These are phyloP conservation scores for Phainopepla nitens DNA, from an alignment of 2,113 vertebrate genomes.

Conservation along the genomic window DNA sequence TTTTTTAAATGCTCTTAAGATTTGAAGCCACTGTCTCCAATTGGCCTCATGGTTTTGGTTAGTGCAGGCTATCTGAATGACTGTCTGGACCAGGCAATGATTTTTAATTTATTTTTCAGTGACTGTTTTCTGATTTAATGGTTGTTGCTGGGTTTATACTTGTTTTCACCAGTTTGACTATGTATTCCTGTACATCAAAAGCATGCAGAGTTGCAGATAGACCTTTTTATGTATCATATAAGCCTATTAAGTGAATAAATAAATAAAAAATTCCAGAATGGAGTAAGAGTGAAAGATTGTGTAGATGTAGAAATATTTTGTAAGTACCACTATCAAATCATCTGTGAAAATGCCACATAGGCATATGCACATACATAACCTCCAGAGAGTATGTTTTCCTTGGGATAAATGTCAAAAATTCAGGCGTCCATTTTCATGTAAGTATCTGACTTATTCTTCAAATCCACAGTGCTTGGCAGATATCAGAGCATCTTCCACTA, in stretches of 20 bases:
- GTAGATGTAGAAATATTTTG: background rate
- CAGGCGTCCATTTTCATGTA: background rate
- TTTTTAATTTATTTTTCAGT: background rate
- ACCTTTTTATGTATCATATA: background rate
- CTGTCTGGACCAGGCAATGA: background rate
- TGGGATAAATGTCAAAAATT: background rate
- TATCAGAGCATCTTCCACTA: background rate
- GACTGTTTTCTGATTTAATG: background rate
- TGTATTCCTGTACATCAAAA: background rate
- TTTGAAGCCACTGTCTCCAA: background rate
- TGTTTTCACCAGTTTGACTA: background rate
- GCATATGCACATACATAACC: background rate
- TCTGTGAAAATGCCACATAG: background rate
- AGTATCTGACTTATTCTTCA: background rate
- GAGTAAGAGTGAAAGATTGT: background rate
- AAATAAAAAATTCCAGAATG: background rate
- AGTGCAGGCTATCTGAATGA: background rate
- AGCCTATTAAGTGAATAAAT: slow-evolving; percentile 35
- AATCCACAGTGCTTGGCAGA: background rate
- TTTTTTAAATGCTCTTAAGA: background rate
- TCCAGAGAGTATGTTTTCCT: background rate
- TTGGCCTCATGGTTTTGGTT: background rate
- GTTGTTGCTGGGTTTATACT: background rate
- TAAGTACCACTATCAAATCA: background rate
- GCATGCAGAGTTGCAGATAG: background rate